These are phyloP conservation scores for Allacma fusca DNA, from an alignment of 2,888 invertebrate genomes.

Conservation along the genomic window DNA sequence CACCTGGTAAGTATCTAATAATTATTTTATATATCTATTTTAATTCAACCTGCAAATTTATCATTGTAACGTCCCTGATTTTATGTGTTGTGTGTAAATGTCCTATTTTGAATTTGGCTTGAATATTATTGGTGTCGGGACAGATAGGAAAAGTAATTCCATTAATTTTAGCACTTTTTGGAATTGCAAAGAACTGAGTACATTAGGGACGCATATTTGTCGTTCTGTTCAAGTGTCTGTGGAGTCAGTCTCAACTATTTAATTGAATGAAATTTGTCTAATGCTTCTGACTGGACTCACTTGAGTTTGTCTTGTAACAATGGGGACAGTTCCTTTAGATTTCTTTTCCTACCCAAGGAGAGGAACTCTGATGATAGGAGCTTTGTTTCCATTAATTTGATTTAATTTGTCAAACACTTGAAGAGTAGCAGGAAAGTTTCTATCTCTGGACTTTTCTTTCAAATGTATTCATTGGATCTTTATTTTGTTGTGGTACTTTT, in stretches of 20 bases:
- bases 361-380: background rate
- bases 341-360: background rate
- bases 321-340: no score
- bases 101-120: no score
- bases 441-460: background rate
- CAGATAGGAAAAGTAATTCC: no score
- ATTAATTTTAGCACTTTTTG: no score
- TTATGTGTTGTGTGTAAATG: background rate
- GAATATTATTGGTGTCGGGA: no score
- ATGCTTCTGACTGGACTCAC: no score
- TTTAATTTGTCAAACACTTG: background rate
- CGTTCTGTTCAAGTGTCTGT: no score
- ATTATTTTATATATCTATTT: conserved; percentile 26
- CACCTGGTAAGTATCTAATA: conserved; percentile 49
- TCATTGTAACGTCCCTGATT: background rate
- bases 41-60: background rate
- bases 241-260: no score
- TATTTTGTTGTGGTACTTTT: background rate
- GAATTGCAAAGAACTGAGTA: no score
- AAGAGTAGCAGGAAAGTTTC: background rate
- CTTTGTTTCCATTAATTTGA: background rate
- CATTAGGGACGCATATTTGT: no score
- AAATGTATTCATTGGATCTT: background rate
- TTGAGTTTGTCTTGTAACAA: no score
- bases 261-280: no score